Evolutionary conservation across 2,113 vertebrate genomes (phyloP).

Genomic region (Urocitellus parryii): DNA sequence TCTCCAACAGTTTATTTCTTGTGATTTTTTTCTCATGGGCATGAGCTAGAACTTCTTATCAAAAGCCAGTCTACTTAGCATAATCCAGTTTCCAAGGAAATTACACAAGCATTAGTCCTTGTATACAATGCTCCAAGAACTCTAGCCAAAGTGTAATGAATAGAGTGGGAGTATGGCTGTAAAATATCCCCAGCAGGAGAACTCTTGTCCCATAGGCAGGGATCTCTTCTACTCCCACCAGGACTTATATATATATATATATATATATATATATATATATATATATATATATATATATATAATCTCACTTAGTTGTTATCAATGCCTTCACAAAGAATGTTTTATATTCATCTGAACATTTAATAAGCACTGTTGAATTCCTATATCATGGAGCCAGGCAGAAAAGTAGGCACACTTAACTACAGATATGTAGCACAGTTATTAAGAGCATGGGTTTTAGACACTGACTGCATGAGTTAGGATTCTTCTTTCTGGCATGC

Average conservation of each 20-base stretch:
- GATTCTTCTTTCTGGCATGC: background rate
- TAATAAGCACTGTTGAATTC: constrained; percentile 35
- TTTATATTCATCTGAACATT: constrained; percentile 24
- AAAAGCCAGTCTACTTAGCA: constrained; percentile 75
- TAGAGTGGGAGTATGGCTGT: background rate
- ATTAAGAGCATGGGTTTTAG: constrained; percentile 4
- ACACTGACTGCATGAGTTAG: background rate
- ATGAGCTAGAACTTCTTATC: constrained; percentile 78
- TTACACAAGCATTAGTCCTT: constrained; percentile 78
- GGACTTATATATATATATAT: too few species aligned
- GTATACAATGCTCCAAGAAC: constrained; percentile 20
- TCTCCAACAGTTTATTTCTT: constrained; percentile 73
- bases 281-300: too few species aligned
- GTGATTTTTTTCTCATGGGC: constrained; percentile 43
- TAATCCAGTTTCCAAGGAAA: constrained; percentile 80
- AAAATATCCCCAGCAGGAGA: background rate
- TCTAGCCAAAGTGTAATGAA: background rate
- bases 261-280: too few species aligned
- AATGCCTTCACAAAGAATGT: background rate
- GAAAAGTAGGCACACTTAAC: background rate
- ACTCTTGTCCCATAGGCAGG: background rate
- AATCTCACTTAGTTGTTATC: background rate
- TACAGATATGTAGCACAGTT: background rate
- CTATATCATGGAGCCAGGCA: background rate
- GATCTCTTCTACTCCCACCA: background rate